Percentiles rank a stretch among this genome's conserved stretches.
Conservation (phyloP, 2,113 vertebrate genomes). For the Aldabrachelys gigantea region DNA sequence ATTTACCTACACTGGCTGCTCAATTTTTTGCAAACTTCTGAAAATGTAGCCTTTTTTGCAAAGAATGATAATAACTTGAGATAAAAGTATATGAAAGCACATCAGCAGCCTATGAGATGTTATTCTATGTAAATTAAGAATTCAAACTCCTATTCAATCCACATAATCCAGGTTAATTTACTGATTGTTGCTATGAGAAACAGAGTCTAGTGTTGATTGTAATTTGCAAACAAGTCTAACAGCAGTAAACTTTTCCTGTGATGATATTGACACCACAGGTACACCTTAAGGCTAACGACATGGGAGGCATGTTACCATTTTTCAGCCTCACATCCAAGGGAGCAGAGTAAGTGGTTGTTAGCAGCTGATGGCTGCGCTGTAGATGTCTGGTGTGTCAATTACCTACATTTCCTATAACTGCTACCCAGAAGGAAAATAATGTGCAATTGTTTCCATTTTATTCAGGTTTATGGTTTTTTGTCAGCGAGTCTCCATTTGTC, state of each 20-base stretch:
- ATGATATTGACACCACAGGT: not conserved
- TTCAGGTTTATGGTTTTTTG: not conserved
- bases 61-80: not conserved
- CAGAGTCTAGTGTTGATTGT: not conserved
- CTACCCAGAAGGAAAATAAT: not conserved
- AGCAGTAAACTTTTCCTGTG: not conserved
- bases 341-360: not conserved
- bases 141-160: not conserved
- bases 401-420: not conserved
- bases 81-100: not conserved
- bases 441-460: not conserved
- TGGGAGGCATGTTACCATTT: not conserved
- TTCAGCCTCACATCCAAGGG: conserved; percentile 23
- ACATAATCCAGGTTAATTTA: not conserved
- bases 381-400: not conserved
- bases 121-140: conserved; percentile 12
- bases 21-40: not conserved
- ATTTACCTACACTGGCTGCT: not conserved
- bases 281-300: not conserved
- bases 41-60: not conserved
- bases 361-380: not conserved
- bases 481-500: not conserved
- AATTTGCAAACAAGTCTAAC: not conserved
- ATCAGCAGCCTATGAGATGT: not conserved
- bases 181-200: not conserved